Base-by-base conservation (phyloP, 2,888 invertebrate species). In the Mantis religiosa region DNA sequence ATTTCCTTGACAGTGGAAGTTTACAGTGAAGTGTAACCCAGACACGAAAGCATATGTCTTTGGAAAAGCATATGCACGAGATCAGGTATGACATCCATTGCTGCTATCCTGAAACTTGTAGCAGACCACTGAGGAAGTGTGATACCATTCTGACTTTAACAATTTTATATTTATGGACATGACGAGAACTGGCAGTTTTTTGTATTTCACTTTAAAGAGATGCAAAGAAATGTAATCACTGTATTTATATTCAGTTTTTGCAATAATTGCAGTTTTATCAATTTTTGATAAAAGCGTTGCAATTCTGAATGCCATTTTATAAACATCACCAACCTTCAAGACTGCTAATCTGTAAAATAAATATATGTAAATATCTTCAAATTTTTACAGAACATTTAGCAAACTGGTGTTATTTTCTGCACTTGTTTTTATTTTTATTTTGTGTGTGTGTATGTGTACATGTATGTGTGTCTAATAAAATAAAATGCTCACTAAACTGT, bases 1-100 rank as follows among this genome's bases (percentile, higher is more conserved):
- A 91, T 96, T 95, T 93, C 95, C 95, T 92, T 95, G 94, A 94
- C 94, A 83, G 15, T 47, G 47, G 83, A 47, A 47, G 54, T 54
- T 54, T 54, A 15, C 14, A 54, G 54, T 20, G 15, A 15, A 3
- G 20, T 71, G 54, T 15, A 20, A 71, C 54, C 6, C 54, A 71
- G 0, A 25, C 25, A 25, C 54, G 20, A 20, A 71, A 71, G 54
- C 14, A 54, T 54, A 54, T 1, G 20, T 14, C 54, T 54, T 54
- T 54, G 54, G 54, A 20, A 14, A 54, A 54, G 54, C 8, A 25
- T 25, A 71, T 71, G 15, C 54, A 15, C 7, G n/a, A 47, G 9
- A 47, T 14, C 14, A 14, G 1, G 54, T 20, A 54, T 71, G 15
- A 71, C 15, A 71, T 71, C 20, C 4, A 71, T 6, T 25, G 3